Conservation (phyloP, 1,140 invertebrate genomes). For the Andrena cerasifolii region DNA sequence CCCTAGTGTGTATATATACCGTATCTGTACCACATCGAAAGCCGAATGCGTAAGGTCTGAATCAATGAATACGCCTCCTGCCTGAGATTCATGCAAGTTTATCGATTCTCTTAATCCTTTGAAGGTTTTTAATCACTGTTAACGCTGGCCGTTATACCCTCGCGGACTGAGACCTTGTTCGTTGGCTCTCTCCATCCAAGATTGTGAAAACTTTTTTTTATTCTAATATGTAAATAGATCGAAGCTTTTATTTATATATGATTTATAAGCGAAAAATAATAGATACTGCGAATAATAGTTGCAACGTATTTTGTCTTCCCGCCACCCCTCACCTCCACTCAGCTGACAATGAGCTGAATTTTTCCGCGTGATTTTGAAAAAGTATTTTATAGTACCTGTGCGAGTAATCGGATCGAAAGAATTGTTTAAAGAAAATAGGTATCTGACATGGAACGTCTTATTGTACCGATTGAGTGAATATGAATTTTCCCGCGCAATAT, state of each 20-base stretch:
- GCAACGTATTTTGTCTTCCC: neutral
- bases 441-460: too few species aligned
- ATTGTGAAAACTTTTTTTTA: conserved; percentile 34
- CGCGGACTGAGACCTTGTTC: conserved; percentile 1
- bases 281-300: conserved; percentile 3
- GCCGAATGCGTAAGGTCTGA: neutral
- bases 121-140: conserved; percentile 8
- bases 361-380: too few species aligned
- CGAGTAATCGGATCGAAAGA: too few species aligned
- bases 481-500: neutral
- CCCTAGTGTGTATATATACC: conserved; percentile 29
- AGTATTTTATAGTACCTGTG: too few species aligned
- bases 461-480: neutral
- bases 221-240: conserved; percentile 43
- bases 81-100: neutral
- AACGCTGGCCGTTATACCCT: conserved; percentile 22
- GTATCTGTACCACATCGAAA: conserved; percentile 18
- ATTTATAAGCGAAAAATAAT: conserved; percentile 53
- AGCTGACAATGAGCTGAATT: too few species aligned
- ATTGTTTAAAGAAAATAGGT: too few species aligned
- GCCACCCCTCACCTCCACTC: neutral
- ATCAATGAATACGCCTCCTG: conserved; percentile 19
- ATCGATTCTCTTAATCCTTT: neutral
- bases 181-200: conserved; percentile 7
- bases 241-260: conserved; percentile 56